phyloP scores from a whole-genome alignment of 53 echinoderm and acorn worm species.

The Echinometra lucunter region DNA sequence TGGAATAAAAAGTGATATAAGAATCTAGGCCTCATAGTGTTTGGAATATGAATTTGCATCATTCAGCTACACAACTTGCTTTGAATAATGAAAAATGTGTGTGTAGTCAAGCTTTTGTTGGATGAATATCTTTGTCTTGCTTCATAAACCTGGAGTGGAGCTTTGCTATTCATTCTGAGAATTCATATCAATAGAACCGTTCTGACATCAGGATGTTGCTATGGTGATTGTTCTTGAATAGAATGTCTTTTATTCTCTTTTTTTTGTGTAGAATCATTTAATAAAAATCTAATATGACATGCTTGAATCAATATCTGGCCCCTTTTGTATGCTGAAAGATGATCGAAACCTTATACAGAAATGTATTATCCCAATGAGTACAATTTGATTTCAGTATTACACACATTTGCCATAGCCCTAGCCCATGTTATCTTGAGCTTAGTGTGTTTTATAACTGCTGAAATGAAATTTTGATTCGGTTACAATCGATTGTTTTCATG shows the following conservation, averaged over 20 bases:
- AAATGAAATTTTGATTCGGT: no score
- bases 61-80: neutral
- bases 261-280: neutral
- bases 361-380: no score
- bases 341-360: no score
- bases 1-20: neutral
- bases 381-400: no score
- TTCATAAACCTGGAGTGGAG: neutral
- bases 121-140: neutral
- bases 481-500: no score
- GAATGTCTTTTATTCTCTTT: neutral
- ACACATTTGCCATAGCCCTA: no score
- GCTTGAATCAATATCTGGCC: neutral
- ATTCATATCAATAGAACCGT: neutral
- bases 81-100: neutral
- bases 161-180: neutral
- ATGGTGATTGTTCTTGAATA: slow-evolving; percentile 6
- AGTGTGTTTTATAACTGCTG: no score
- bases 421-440: no score
- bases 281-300: neutral
- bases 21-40: neutral
- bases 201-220: slow-evolving; percentile 33
- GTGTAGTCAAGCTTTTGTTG: neutral
- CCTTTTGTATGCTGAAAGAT: no score
- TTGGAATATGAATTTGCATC: neutral